Conservation (phyloP, 2,888 invertebrate genomes). For the Caenorhabditis angaria region DNA sequence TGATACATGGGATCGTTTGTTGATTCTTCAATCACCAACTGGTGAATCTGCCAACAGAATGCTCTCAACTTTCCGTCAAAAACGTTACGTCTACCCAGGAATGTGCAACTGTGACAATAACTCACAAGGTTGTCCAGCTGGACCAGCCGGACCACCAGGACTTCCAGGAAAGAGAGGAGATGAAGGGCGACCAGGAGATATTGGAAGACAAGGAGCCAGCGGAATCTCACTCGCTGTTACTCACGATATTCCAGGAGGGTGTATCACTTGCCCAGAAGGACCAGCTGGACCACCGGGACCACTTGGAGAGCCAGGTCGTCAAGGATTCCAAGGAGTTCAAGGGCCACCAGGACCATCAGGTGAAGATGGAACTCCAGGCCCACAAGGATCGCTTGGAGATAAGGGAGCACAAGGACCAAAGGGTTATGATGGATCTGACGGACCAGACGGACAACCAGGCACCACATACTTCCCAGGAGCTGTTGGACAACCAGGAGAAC, state of each 20-base stretch:
- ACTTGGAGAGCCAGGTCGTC: constrained; percentile 41
- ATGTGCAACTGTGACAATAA: constrained; percentile 56
- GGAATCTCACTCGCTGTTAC: constrained; percentile 54
- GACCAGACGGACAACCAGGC: constrained; percentile 56
- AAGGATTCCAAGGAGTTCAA: constrained; percentile 48
- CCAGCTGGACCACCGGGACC: constrained; percentile 51
- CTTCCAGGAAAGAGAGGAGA: constrained; percentile 53
- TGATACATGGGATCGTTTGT: constrained; percentile 59
- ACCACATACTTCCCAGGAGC: constrained; percentile 53
- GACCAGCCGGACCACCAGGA: constrained; percentile 59
- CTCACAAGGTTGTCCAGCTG: constrained; percentile 58
- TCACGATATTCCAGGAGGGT: constrained; percentile 58
- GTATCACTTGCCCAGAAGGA: constrained; percentile 58
- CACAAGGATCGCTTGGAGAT: constrained; percentile 44
- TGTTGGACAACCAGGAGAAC: constrained; percentile 57
- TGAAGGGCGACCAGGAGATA: constrained; percentile 51
- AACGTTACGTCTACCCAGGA: constrained; percentile 54
- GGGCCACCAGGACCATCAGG: constrained; percentile 49
- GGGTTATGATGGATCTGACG: constrained; percentile 52
- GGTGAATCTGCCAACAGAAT: constrained; percentile 50
- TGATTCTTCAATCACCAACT: constrained; percentile 56
- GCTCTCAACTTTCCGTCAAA: constrained; percentile 48
- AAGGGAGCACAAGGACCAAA: constrained; percentile 52
- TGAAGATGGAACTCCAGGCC: constrained; percentile 48
- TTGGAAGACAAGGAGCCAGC: constrained; percentile 50